Evolutionary conservation across 2,113 vertebrate genomes (phyloP).

Genomic region (Fukomys damarensis): DNA sequence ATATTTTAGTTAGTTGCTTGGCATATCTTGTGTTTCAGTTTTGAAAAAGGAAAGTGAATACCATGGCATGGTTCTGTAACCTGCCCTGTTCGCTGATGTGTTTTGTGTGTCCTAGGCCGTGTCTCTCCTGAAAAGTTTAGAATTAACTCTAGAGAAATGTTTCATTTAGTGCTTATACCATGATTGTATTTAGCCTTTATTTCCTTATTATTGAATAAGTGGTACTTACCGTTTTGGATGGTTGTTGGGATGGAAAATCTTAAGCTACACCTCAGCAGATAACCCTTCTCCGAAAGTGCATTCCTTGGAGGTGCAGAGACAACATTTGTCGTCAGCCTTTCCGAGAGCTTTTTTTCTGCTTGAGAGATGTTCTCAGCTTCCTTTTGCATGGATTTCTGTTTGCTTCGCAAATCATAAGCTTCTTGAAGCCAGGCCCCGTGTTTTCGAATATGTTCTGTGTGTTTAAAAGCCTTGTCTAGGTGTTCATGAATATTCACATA

Average conservation of each 20-base stretch:
- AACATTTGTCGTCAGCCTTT: not conserved
- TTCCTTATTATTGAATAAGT: conserved; percentile 46
- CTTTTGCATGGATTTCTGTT: not conserved
- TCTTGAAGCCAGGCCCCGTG: not conserved
- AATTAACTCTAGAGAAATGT: not conserved
- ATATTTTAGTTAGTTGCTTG: not conserved
- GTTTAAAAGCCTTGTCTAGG: not conserved
- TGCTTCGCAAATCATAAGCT: not conserved
- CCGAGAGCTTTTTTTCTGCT: not conserved
- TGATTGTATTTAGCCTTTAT: conserved; percentile 33
- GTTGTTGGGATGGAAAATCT: conserved; percentile 34
- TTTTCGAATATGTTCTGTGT: conserved; percentile 30
- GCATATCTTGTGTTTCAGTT: not conserved
- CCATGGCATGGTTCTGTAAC: not conserved
- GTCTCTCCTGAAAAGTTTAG: conserved; percentile 40
- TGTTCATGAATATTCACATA: not conserved
- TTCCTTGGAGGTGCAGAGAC: conserved; percentile 8
- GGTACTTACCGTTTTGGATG: conserved; percentile 50
- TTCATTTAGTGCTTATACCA: not conserved
- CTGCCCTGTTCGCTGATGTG: not conserved
- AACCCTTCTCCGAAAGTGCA: conserved; percentile 49
- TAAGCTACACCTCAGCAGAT: conserved; percentile 28
- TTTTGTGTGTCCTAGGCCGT: not conserved
- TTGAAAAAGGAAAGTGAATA: not conserved
- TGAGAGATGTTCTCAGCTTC: not conserved